phyloP scores from a whole-genome alignment of 2,888 invertebrate species.

The Pedicia rivosa region DNA sequence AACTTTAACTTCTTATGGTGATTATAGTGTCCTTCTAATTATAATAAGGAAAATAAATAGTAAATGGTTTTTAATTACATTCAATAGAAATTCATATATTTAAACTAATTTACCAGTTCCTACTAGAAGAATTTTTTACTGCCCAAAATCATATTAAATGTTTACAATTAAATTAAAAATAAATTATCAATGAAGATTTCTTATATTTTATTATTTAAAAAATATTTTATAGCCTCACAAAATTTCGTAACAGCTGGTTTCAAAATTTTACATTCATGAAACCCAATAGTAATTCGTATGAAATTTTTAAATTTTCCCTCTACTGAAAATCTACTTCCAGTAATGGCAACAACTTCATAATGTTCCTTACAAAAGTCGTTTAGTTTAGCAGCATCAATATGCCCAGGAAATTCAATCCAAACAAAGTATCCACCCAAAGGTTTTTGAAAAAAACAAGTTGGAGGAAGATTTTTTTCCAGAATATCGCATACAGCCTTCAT shows the following conservation, averaged over 20 bases:
- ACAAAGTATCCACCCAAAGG: constrained; percentile 43
- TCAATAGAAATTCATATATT: too few relatives aligned
- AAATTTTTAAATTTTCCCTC: constrained; percentile 24
- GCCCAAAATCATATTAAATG: too few relatives aligned
- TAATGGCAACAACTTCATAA: constrained; percentile 31
- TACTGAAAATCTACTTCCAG: constrained; percentile 30
- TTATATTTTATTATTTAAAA: constrained; percentile 13
- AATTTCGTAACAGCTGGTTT: constrained; percentile 24
- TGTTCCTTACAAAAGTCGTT: constrained; percentile 27
- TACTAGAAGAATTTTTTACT: too few relatives aligned
- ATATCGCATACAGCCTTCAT: constrained; percentile 29
- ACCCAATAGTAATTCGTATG: constrained; percentile 35
- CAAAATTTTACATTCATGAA: constrained; percentile 29
- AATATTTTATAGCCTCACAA: constrained; percentile 26
- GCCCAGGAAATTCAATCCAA: constrained; percentile 37
- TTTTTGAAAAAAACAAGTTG: constrained; percentile 26
- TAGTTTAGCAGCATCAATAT: constrained; percentile 26
- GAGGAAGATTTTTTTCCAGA: constrained; percentile 30
- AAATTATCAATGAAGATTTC: too few relatives aligned
- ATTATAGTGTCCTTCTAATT: too few relatives aligned
- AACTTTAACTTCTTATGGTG: too few relatives aligned
- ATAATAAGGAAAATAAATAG: too few relatives aligned
- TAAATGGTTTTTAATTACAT: too few relatives aligned
- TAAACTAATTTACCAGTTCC: too few relatives aligned
- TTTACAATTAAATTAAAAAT: too few relatives aligned